Conservation (phyloP, 2,797 vertebrate species). For the Picus viridis region DNA sequence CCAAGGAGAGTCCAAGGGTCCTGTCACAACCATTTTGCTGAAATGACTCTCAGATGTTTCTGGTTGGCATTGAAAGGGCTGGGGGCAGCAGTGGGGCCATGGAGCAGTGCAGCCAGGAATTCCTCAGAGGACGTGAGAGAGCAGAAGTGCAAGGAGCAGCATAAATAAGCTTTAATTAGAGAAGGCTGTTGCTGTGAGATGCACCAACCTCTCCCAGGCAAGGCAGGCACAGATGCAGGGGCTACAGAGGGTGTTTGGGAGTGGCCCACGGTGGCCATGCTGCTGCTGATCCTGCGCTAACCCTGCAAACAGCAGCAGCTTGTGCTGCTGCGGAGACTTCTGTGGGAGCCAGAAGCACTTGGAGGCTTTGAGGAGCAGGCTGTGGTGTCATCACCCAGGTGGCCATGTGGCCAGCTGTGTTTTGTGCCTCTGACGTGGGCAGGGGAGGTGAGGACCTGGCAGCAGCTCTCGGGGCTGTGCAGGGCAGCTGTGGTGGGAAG, state of each 20-base stretch:
- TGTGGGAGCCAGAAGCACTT: rapidly evolving
- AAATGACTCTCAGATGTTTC: background rate
- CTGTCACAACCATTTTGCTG: background rate
- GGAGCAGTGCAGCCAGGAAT: background rate
- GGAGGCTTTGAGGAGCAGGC: background rate
- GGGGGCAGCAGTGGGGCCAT: background rate
- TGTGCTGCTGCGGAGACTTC: background rate
- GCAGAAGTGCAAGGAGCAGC: background rate
- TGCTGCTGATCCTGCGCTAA: background rate
- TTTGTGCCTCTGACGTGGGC: background rate
- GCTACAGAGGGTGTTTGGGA: background rate
- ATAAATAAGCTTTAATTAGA: background rate
- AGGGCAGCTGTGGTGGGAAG: background rate
- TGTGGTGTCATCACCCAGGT: background rate
- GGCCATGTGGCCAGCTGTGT: background rate
- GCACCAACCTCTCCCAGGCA: rapidly evolving
- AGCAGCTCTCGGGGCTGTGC: background rate
- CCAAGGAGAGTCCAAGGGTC: background rate
- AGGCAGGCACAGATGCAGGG: background rate
- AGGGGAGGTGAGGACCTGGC: background rate
- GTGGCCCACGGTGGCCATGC: background rate
- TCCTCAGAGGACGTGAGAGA: background rate
- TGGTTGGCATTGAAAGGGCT: background rate
- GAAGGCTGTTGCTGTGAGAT: background rate
- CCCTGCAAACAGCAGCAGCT: background rate